These are phyloP conservation scores for Microtus pennsylvanicus DNA, from an alignment of 2,113 vertebrate genomes.

Conservation along the genomic window DNA sequence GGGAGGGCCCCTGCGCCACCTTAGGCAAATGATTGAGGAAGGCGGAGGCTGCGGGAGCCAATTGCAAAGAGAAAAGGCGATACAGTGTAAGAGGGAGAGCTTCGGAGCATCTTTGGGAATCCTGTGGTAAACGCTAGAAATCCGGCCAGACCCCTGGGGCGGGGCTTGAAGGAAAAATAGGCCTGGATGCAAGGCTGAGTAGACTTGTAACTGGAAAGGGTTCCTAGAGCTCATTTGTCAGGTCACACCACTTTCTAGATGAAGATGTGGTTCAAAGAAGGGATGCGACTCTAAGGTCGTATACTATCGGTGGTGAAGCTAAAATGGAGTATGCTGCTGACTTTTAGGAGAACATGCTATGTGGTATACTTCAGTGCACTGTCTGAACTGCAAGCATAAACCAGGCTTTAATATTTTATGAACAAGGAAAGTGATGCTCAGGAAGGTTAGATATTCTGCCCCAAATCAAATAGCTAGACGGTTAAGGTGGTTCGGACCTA, in stretches of 20 bases:
- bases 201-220: background rate
- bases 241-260: constrained; percentile 5
- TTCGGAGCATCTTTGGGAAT: background rate
- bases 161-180: constrained; percentile 18
- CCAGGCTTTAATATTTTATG: constrained; percentile 45
- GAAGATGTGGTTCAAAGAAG: constrained; percentile 6
- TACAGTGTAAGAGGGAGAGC: background rate
- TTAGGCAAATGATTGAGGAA: background rate
- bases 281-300: constrained; percentile 11
- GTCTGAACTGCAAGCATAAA: constrained; percentile 6
- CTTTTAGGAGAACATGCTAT: constrained; percentile 6
- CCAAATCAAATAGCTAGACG: constrained; percentile 16
- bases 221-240: background rate
- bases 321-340: constrained; percentile 14
- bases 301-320: background rate
- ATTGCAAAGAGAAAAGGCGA: constrained; percentile 29
- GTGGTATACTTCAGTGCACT: background rate
- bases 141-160: background rate
- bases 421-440: constrained; percentile 30
- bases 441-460: background rate
- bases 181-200: background rate
- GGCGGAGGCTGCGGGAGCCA: constrained; percentile 22
- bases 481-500: background rate
- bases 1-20: accelerated
- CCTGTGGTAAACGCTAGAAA: background rate